Evolutionary conservation across 2,113 vertebrate genomes (phyloP), one percentile per base, ranked within the genome.

Genomic region (Forbesichthys agassizii): DNA sequence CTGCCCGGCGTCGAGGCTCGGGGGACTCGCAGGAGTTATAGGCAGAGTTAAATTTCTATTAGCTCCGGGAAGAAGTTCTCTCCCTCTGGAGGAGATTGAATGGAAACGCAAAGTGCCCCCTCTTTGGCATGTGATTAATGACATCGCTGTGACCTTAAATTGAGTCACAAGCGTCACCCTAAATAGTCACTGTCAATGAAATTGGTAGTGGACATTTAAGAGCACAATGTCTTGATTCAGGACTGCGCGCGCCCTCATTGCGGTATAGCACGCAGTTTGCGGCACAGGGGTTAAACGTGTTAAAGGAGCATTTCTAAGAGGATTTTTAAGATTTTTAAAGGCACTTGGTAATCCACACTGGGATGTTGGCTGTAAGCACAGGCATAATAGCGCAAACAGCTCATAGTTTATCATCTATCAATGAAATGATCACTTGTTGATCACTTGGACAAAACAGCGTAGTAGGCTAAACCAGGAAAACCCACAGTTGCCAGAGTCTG

Each of bases 41-140:
- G 82, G 49, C 75, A 82, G 89, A 92, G 87, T 91, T 92, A 91
- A 90, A 92, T 92, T 91, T 92, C 90, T 90, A 92, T 92, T 92
- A 91, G 86, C 84, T 81, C 75, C 11, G 84, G 82, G 64, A 85
- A 86, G 70, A 90, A 90, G 88, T 89, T 89, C 72, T 79, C 75
- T 71, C 84, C 90, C 87, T 88, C 84, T 66, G 77, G 82, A 79
- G 86, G 67, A 51, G 82, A 83, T 87, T 53, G 49, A 85, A 79
- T 14, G 66, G 57, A 81, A 80, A 85, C 79, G 51, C 86, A 88
- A 83, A 88, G 79, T 84, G 79, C 74, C 81, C 81, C 80, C 71
- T 64, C 69, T 78, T 86, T 90, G 84, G 78, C 81, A 87, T 84
- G 86, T 89, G 88, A 88, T 86, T 77, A 87, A 86, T 86, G 88